These are phyloP conservation scores for Takifugu rubripes DNA, from an alignment of 2,797 vertebrate species.

Conservation along the genomic window DNA sequence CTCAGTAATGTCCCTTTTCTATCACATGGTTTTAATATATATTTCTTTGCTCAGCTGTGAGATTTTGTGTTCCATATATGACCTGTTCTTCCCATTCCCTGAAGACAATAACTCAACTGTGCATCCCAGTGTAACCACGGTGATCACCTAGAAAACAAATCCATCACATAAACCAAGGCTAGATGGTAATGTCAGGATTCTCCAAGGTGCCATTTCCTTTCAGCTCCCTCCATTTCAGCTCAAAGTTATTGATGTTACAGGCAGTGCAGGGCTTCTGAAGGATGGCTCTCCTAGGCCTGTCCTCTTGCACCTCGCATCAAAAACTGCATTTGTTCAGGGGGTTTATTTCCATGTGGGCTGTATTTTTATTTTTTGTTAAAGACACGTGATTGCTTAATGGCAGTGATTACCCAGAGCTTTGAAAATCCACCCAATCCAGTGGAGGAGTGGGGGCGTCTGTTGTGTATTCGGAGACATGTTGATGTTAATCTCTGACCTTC, in stretches of 20 bases:
- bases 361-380: neutral
- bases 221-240: slow-evolving; percentile 10
- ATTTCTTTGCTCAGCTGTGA: slow-evolving; percentile 6
- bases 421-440: slow-evolving; percentile 7
- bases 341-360: neutral
- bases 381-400: neutral
- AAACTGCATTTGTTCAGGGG: slow-evolving; percentile 9
- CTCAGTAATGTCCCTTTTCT: slow-evolving; percentile 6
- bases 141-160: slow-evolving; percentile 17
- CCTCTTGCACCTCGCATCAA: slow-evolving; percentile 7
- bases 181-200: slow-evolving; percentile 11
- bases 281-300: slow-evolving; percentile 1
- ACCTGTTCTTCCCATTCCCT: slow-evolving; percentile 12
- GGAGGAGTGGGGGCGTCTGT: slow-evolving; percentile 18
- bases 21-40: slow-evolving; percentile 4
- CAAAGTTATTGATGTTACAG: slow-evolving; percentile 30
- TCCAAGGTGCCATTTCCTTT: slow-evolving; percentile 26
- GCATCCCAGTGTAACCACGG: slow-evolving; percentile 2
- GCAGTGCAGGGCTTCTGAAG: neutral
- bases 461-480: neutral
- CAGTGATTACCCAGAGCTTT: slow-evolving; percentile 7
- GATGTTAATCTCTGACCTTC: neutral
- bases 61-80: slow-evolving; percentile 12
- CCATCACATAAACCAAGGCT: neutral
- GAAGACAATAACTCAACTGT: slow-evolving; percentile 9